phyloP scores from a whole-genome alignment of 2,797 vertebrate species.

The Chloroceryle inda region DNA sequence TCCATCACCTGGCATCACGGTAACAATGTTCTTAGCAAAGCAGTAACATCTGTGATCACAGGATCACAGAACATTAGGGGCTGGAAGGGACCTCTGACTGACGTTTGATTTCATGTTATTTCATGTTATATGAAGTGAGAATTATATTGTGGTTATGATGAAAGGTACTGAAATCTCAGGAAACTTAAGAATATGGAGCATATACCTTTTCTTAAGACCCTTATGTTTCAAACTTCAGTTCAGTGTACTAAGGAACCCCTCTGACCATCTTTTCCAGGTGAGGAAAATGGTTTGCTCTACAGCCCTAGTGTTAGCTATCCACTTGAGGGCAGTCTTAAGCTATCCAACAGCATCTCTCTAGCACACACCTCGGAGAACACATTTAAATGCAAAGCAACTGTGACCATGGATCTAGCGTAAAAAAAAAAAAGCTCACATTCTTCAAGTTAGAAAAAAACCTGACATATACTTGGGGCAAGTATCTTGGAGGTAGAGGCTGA shows the following conservation, averaged over 20 bases:
- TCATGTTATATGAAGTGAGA: not conserved
- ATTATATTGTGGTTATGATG: not conserved
- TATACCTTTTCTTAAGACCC: not conserved
- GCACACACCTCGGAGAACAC: not conserved
- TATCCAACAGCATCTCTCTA: not conserved
- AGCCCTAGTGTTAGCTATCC: not conserved
- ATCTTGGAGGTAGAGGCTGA: not conserved
- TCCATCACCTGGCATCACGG: not conserved
- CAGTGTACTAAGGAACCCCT: not conserved
- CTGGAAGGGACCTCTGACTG: too few relatives aligned
- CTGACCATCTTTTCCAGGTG: not conserved
- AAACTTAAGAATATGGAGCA: not conserved
- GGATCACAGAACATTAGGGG: too few relatives aligned
- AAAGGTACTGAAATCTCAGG: not conserved
- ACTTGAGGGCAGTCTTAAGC: constrained; percentile 54
- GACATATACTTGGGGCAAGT: not conserved
- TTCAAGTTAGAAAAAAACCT: not conserved
- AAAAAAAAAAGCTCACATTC: not conserved
- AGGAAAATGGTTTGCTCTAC: not conserved
- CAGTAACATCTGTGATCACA: not conserved
- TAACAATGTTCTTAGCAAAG: not conserved
- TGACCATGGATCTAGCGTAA: not conserved
- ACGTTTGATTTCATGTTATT: not conserved
- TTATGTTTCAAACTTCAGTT: not conserved
- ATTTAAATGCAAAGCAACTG: not conserved